phyloP scores from a whole-genome alignment of 2,797 vertebrate species.

The Anniella stebbinsi region DNA sequence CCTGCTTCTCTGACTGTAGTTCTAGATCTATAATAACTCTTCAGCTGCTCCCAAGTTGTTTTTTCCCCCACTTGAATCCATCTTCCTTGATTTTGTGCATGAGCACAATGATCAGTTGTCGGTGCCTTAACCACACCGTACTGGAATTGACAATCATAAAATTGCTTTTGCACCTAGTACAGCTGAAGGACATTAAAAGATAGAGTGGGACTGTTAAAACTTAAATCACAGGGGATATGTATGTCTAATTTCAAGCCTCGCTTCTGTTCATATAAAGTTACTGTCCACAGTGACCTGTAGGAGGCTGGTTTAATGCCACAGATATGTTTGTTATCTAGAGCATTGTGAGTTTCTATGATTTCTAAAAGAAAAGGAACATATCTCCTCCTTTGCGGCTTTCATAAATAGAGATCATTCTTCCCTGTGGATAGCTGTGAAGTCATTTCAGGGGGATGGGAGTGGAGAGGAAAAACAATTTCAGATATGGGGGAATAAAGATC shows the following conservation, averaged over 20 bases:
- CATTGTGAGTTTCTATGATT: not conserved
- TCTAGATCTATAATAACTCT: not conserved
- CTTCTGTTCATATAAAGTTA: constrained; percentile 3
- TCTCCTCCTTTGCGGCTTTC: not conserved
- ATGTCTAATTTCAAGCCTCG: not conserved
- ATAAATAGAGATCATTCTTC: not conserved
- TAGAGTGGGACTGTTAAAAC: not conserved
- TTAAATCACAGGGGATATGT: not conserved
- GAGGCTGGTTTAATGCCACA: not conserved
- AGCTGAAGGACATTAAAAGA: not conserved
- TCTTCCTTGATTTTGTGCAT: not conserved
- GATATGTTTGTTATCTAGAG: not conserved
- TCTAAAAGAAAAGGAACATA: not conserved
- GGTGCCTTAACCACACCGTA: not conserved
- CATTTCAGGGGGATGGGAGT: not conserved
- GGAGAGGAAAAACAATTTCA: not conserved
- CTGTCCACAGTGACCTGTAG: not conserved
- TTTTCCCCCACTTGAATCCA: not conserved
- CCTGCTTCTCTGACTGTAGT: not conserved
- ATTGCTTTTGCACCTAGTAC: not conserved
- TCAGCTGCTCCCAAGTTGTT: not conserved
- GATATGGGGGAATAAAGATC: not conserved
- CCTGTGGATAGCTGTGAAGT: not conserved
- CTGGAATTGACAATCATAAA: not conserved
- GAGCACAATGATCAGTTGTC: not conserved